Evolutionary conservation across 2,113 vertebrate species (phyloP), one percentile per base, ranked within the genome.

Genomic region (Melospiza melodia): DNA sequence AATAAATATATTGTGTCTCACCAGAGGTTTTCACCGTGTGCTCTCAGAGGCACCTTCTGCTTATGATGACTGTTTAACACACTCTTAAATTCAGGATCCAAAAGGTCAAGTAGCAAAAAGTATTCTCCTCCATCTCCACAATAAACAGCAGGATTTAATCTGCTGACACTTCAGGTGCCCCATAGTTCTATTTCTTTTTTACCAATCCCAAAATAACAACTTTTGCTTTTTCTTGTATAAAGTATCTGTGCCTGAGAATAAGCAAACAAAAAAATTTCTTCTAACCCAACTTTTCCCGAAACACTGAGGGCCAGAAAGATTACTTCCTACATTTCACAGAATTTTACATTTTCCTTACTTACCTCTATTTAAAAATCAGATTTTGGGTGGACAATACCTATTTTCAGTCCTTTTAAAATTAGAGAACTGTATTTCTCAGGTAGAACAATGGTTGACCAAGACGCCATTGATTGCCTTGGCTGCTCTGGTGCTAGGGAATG

Each of bases 51-150:
- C 39, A 68, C 52, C 85, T 92, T 93, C 55, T 91, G 17, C 44
- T 77, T 61, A 25, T 41, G 78, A 51, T 67, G 55, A 55, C 33
- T 90, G 55, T 94, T 95, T 90, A 92, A 89, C 65, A 92, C 39
- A 89, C 67, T 71, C 83, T 93, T 39, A 92, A 66, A 90, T 92
- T 75, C 43, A 67, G 61, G 89, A 93, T 90, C n/a, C 57, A 67
- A 87, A 94, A 95, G 87, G 94, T 94, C 95, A 86, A 85, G 55
- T 22, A 87, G 67, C 49, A 73, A 83, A 91, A 91, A 87, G 37
- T 83, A 19, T 77, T 62, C 51, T 85, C 28, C 61, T 75, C 78
- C 63, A 74, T 88, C 71, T 85, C 33, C 28, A 91, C 65, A 88
- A 93, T 90, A 94, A 95, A 90, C 75, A 94, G 54, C 73, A 90